A percentile compares a stretch with the other conserved stretches of the same genome.
These are phyloP conservation scores for Clusia tigrina DNA, from an alignment of 2,888 invertebrate genomes.

Conservation along the genomic window DNA sequence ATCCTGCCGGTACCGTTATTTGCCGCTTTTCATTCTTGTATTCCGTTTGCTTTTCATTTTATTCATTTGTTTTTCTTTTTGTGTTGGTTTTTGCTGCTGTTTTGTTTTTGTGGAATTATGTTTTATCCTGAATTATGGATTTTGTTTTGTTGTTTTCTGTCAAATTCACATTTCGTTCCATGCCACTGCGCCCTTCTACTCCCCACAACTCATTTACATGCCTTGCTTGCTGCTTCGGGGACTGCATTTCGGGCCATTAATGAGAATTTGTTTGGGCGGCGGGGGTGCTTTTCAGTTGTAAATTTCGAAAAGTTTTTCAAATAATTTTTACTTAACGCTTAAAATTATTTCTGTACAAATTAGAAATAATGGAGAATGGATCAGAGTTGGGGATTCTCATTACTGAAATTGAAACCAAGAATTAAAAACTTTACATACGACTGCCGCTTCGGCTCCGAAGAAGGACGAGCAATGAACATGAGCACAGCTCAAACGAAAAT, in stretches of 20 bases:
- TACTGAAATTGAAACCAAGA: too few species aligned
- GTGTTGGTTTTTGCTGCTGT: slow-evolving; percentile 29
- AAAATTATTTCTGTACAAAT: slow-evolving; percentile 55
- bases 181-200: slow-evolving; percentile 7
- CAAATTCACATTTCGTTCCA: slow-evolving; percentile 58
- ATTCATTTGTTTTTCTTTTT: slow-evolving; percentile 28
- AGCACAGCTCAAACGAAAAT: too few species aligned
- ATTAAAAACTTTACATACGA: too few species aligned
- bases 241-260: slow-evolving; percentile 46
- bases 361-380: slow-evolving; percentile 55
- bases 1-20: slow-evolving; percentile 22
- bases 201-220: slow-evolving; percentile 52
- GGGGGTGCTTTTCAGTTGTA: slow-evolving; percentile 46
- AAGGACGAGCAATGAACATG: too few species aligned
- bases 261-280: slow-evolving; percentile 60
- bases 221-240: slow-evolving; percentile 40
- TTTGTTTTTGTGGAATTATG: slow-evolving; percentile 53
- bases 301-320: slow-evolving; percentile 58
- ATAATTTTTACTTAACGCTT: slow-evolving; percentile 62
- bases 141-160: slow-evolving; percentile 62
- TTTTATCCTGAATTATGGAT: slow-evolving; percentile 63
- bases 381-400: slow-evolving; percentile 30
- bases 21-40: slow-evolving; percentile 40
- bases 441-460: too few species aligned
- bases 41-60: slow-evolving; percentile 36